phyloP scores from a whole-genome alignment of 2,797 vertebrate species.

The Scolopax bukidnonensis region DNA sequence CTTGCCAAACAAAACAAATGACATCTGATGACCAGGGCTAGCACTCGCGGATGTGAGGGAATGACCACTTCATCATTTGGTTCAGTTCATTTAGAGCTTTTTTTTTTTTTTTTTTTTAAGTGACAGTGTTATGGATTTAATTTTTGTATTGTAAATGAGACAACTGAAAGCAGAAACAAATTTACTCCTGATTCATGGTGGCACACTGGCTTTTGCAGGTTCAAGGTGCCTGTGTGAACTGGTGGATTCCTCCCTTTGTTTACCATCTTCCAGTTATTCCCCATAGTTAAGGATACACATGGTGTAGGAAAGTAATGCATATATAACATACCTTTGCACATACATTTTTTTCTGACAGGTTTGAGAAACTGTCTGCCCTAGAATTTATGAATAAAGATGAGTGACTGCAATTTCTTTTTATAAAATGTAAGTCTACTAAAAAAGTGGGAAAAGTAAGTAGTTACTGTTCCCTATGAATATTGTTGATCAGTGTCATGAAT shows the following conservation, averaged over 20 bases:
- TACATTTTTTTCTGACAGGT: background rate
- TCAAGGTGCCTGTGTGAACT: background rate
- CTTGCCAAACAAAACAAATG: background rate
- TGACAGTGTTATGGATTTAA: background rate
- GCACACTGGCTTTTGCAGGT: background rate
- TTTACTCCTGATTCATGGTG: background rate
- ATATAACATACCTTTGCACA: background rate
- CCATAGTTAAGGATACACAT: background rate
- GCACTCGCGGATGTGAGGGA: background rate
- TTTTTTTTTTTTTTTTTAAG: background rate
- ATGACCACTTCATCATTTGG: background rate
- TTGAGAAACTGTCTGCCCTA: background rate
- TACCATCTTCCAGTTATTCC: background rate
- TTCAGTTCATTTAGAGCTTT: background rate
- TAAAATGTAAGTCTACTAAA: background rate
- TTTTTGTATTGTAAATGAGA: background rate
- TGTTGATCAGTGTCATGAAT: slow-evolving; percentile 28
- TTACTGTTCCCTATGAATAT: slow-evolving; percentile 20
- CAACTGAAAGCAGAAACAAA: slow-evolving; percentile 10
- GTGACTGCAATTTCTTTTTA: background rate
- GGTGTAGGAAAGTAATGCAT: background rate
- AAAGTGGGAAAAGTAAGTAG: slow-evolving; percentile 7
- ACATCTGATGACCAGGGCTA: background rate
- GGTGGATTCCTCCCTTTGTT: background rate
- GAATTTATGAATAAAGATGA: slow-evolving; percentile 55